Evolutionary conservation across 2,888 invertebrate genomes (phyloP).

Genomic region (Apocheima hispidaria): DNA sequence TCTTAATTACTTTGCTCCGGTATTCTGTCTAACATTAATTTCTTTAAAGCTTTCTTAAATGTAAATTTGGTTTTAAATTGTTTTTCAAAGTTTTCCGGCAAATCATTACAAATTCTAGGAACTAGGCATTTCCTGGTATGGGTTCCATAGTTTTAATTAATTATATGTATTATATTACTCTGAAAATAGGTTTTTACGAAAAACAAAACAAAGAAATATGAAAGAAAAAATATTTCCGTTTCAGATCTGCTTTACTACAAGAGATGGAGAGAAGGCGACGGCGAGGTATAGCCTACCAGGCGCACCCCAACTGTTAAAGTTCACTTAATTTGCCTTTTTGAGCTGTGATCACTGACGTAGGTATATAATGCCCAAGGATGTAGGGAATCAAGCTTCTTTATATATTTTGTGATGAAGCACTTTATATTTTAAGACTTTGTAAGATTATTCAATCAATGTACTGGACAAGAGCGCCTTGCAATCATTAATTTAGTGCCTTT

Average conservation of each 20-base stretch:
- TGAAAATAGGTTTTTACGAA: too few relatives aligned
- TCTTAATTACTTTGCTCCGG: too few relatives aligned
- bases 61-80: too few relatives aligned
- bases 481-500: conserved; percentile 39
- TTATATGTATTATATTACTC: too few relatives aligned
- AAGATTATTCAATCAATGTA: conserved; percentile 32
- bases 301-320: conserved; percentile 74
- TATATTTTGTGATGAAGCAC: conserved; percentile 33
- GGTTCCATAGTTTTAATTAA: too few relatives aligned
- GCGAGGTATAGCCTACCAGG: conserved; percentile 70
- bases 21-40: too few relatives aligned
- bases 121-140: too few relatives aligned
- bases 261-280: conserved; percentile 89
- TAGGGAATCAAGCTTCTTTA: conserved; percentile 36
- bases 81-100: too few relatives aligned
- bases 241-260: conserved; percentile 90
- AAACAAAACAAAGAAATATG: too few relatives aligned
- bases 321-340: conserved; percentile 64
- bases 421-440: conserved; percentile 37
- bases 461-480: conserved; percentile 28
- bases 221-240: not conserved
- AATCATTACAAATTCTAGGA: too few relatives aligned
- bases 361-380: conserved; percentile 43
- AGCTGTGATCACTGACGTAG: conserved; percentile 72
- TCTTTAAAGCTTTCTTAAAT: too few relatives aligned